Base-by-base conservation (phyloP, 1,140 invertebrate species). In the Coenobita brevimanus region DNA sequence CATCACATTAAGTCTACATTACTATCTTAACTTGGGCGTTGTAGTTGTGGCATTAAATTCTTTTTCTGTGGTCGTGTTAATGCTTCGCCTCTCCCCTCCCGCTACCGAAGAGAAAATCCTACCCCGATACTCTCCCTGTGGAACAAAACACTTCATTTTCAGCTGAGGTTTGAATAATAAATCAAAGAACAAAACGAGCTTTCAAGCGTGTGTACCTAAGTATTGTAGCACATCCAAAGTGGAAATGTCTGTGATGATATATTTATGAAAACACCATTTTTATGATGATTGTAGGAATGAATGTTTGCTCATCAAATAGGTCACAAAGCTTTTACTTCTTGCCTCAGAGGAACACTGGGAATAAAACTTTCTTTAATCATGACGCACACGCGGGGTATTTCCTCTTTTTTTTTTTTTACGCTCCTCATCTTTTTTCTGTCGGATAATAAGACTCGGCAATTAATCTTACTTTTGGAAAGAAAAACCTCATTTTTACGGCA, bases 231-330 rank as follows among this genome's bases (percentile, higher is more conserved):
- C 83, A 86, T 86, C 83, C 75, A 79, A 79, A 86, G 83, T 86
- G 83, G 83, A 86, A 86, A 86, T 86, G 83, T 86, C 83, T 86
- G 83, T 86, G 83, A 86, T 86, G 83, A 86, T 86, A 86, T 86
- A 86, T 86, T 79, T 86, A 86, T 86, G 83, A 86, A 85, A 86
- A 86, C 83, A 86, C 83, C 83, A 86, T 86, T 86, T 86, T 86
- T 86, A 86, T 79, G 83, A 86, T 86, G 83, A 86, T 86, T 86
- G 83, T 86, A 86, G 83, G 75, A 86, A 86, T 86, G 83, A 69
- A 86, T 86, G 83, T 86, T 86, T 86, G 75, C 83, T 79, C 24
- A 57, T 69, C 83, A 86, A 86, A 86, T 86, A 86, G 73, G n/a
- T 71, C 57, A 85, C 82, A 85, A 85, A 85, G 83, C 75, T 86